These are phyloP conservation scores for Alviniconcha marisindica DNA, from an alignment of 1,140 invertebrate species.

Conservation along the genomic window DNA sequence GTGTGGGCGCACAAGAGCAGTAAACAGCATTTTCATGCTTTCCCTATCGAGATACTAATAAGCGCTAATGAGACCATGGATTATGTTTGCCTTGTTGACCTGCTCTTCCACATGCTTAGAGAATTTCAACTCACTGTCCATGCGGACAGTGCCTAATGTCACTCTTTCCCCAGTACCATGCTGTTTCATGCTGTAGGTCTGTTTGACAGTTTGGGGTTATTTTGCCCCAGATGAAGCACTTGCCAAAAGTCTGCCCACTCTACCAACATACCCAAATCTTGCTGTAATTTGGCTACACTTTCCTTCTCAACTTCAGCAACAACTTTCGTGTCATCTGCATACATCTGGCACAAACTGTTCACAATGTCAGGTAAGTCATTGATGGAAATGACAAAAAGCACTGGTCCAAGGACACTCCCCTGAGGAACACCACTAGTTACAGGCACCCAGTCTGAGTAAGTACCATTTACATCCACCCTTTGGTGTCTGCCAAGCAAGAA, in stretches of 20 bases:
- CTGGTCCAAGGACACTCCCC: neutral
- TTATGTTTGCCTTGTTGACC: neutral
- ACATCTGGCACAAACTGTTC: neutral
- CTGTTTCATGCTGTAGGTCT: neutral
- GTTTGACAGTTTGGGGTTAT: neutral
- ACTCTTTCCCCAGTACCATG: neutral
- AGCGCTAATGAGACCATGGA: neutral
- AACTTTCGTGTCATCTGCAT: neutral
- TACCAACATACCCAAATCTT: neutral
- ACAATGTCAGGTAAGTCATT: neutral
- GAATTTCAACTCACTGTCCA: neutral
- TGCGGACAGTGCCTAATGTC: neutral
- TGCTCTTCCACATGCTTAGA: neutral
- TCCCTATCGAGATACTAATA: neutral
- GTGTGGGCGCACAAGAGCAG: neutral
- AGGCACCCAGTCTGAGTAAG: neutral
- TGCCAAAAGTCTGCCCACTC: neutral
- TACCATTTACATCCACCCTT: neutral
- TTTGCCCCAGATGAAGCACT: neutral
- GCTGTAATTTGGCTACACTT: neutral
- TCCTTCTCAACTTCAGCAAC: neutral
- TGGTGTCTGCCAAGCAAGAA: neutral
- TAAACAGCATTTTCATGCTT: neutral
- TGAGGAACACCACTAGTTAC: neutral
- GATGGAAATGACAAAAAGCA: neutral